Evolutionary conservation across 2,797 vertebrate species (phyloP), one percentile per base, ranked within the genome.

Genomic region (Ctenosaura bakeri): DNA sequence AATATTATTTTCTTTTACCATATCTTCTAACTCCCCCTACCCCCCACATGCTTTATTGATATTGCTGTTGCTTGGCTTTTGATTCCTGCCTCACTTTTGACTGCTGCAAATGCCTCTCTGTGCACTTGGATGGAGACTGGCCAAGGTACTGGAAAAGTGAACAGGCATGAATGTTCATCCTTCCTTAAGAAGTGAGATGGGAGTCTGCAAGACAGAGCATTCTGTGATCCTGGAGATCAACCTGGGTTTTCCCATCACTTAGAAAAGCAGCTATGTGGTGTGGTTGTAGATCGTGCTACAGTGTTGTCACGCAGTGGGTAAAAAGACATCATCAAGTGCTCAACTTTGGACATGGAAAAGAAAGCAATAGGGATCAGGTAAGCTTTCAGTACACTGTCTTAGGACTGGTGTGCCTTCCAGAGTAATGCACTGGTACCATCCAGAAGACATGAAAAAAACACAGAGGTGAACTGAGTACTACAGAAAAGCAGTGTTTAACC

Each of bases 331-430:
- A 66, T 66, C 86, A 84, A 82, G 86, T 69, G 32, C 54, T 71
- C 62, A 66, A 4, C 64, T 0, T 69, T 22, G 86, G 87, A 77
- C 71, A 85, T 90, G 80, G 79, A 56, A 81, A 78, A 92, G 85
- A 91, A 86, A 91, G 93, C 91, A 89, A 77, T 89, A 94, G 91
- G 90, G 93, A 87, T 2, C 93, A 79, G 89, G 91, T 89, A 2
- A 86, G 87, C 91, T 79, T 0, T 82, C 90, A 93, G 91, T 96
- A 93, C 94, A 95, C 82, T 92, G 93, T 88, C 92, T n/a, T 87
- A 81, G 88, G 93, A 90, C 93, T 69, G 10, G 9, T 32, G 29
- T 69, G 29, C 29, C 66, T 69, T 69, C 66, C 29, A 13, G 66
- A 32, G 66, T 69, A 69, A 4, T 69, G 29, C 66, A 95, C 92